Evolutionary conservation across 37 sponge, comb jelly and placozoan species (phyloP), one percentile per base, ranked within the genome.

Genomic region (Oopsacas minuta): DNA sequence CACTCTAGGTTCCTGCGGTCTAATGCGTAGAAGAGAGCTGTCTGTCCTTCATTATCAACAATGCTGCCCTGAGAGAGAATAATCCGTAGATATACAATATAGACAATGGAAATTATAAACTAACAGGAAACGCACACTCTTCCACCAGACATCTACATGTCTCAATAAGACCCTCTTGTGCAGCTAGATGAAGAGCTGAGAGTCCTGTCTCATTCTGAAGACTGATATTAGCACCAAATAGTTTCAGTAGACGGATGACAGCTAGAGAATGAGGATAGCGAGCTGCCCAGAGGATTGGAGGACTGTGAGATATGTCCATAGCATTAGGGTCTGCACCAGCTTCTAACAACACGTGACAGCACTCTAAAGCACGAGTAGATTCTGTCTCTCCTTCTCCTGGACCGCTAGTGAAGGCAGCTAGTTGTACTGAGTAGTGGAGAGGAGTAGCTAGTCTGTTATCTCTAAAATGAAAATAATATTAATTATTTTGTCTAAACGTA

Each of bases 141-240:
- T 93, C 94, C 17, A 93, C 36, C 36, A 93, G 90, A 46, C 38
- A 86, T 82, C 88, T 91, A 39, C 91, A 93, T 84, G 84, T 86
- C 38, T 89, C 88, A 36, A 81, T 42, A 38, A 85, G 34, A 20
- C 91, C 91, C 0, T 86, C 42, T 0, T 51, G 38, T 35, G 91
- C 91, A 39, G 94, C 88, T 0, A 90, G 38, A 37, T 93, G 94
- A 0, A 93, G 90, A 10, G 87, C 94, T 28, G 53, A 39, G 22
- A 46, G 85, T 85, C 37, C 52, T 8, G 85, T 85, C 53, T 52
- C 37, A 34, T 51, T 85, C 37, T 85, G 85, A 15, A 46, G 38
- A 49, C 23, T 23, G 36, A 37, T 46, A 15, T 86, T 12, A 38
- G 85, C 52, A 36, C 52, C 53, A 22, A 49, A 20, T 5, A 61